A percentile compares a stretch with the other conserved stretches of the same genome.
Evolutionary conservation across 2,888 invertebrate genomes (phyloP).

Genomic region (Folsomia manolachei): DNA sequence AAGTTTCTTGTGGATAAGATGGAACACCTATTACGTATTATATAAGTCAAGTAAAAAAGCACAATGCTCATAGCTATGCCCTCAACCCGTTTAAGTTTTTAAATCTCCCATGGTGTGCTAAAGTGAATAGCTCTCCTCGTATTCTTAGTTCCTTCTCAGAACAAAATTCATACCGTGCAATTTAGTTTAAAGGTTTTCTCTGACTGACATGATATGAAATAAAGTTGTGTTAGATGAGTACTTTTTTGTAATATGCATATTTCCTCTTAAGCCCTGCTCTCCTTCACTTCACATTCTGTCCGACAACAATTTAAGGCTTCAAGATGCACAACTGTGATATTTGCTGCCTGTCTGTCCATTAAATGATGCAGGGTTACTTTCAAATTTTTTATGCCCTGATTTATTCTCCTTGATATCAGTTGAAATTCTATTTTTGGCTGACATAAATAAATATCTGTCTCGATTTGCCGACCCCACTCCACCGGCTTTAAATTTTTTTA

Average conservation of each 20-base stretch:
- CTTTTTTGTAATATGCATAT: no score
- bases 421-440: background rate
- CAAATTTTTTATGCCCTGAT: background rate
- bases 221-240: no score
- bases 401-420: background rate
- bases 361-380: background rate
- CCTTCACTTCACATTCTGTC: background rate
- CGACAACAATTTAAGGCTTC: background rate
- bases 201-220: no score
- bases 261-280: background rate
- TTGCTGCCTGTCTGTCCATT: background rate
- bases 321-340: background rate
- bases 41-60: background rate
- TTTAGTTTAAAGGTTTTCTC: no score
- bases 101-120: background rate
- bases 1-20: background rate
- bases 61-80: background rate
- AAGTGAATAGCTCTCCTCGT: no score
- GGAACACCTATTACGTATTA: background rate
- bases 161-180: no score
- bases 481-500: no score
- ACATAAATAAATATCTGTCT: no score
- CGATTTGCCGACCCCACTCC: no score
- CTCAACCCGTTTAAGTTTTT: background rate
- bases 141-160: no score